phyloP scores from a whole-genome alignment of 2,888 invertebrate species.

The Trichogramma dendrolimi region DNA sequence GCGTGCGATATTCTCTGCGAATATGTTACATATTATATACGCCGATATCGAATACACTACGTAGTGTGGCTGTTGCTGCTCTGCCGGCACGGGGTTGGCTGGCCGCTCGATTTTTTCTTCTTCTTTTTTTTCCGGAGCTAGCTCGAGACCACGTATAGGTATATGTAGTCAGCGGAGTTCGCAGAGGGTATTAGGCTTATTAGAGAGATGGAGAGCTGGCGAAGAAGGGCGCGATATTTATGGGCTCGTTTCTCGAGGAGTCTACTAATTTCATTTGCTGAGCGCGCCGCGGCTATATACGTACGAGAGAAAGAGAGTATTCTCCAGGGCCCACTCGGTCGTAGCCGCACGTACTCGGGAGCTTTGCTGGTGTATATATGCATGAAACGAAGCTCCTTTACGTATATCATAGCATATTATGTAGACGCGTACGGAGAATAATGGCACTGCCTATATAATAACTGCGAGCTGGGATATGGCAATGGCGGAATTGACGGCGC shows the following conservation, averaged over 20 bases:
- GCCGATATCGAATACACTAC: not conserved
- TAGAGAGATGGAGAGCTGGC: constrained; percentile 2
- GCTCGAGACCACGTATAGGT: not conserved
- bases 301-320: too few species aligned
- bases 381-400: too few species aligned
- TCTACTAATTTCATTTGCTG: too few species aligned
- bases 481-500: too few species aligned
- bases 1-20: constrained; percentile 28
- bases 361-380: too few species aligned
- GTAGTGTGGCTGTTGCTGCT: not conserved
- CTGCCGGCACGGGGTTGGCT: not conserved
- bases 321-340: too few species aligned
- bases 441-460: too few species aligned
- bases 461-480: too few species aligned
- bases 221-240: constrained; percentile 9
- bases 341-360: too few species aligned
- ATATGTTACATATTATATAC: constrained; percentile 23
- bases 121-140: not conserved
- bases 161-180: not conserved
- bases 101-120: not conserved
- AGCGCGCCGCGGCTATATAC: too few species aligned
- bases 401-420: too few species aligned
- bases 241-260: not conserved
- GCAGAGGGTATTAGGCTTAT: constrained; percentile 21
- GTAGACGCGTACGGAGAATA: too few species aligned